Conservation (phyloP, 2,113 vertebrate species). For the Philantomba maxwellii region DNA sequence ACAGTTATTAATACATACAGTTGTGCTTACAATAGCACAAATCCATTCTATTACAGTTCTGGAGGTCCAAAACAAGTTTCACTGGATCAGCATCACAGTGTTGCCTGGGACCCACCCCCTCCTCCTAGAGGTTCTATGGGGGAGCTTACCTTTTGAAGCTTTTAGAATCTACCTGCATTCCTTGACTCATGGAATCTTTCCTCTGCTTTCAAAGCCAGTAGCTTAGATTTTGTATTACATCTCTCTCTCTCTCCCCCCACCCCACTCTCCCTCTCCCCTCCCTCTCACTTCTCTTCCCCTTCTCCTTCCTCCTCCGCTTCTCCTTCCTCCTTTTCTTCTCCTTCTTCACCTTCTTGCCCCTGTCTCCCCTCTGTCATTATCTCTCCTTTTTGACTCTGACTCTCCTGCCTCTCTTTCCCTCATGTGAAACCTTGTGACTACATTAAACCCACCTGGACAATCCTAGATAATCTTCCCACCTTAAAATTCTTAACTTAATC, state of each 20-base stretch:
- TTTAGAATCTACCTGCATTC: neutral
- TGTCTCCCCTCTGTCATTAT: neutral
- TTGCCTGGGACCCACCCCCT: neutral
- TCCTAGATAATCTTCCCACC: neutral
- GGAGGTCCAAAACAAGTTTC: neutral
- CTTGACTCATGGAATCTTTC: neutral
- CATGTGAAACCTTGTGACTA: neutral
- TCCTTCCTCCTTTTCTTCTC: neutral
- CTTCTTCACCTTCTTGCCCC: too few species aligned
- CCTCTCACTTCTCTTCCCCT: neutral
- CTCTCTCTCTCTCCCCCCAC: rapidly evolving
- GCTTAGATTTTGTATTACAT: neutral
- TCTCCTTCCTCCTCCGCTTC: neutral
- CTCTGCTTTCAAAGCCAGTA: neutral
- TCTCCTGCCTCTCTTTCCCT: neutral
- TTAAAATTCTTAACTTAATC: neutral
- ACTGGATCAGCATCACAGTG: neutral
- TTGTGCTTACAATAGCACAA: neutral
- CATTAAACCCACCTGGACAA: neutral
- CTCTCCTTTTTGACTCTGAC: neutral
- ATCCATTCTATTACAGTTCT: neutral
- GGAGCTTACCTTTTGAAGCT: neutral
- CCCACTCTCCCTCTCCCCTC: rapidly evolving
- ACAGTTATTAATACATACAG: neutral
- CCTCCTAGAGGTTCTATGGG: neutral